Percentiles rank a stretch among this genome's conserved stretches.
Evolutionary conservation across 2,113 vertebrate species (phyloP).

Genomic region (Alaudala cheleensis): DNA sequence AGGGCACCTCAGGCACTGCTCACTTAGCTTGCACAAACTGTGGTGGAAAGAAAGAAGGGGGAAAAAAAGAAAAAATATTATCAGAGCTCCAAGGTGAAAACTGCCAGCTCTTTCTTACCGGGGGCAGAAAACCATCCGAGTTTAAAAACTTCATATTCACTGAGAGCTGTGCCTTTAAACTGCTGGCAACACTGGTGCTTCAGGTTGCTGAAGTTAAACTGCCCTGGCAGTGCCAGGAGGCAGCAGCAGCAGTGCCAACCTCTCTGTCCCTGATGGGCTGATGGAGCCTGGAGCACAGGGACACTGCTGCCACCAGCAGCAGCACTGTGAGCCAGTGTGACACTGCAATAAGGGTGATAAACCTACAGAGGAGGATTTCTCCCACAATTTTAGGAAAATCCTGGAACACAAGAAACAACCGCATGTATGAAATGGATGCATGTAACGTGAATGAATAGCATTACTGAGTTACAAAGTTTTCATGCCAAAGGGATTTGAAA

Average conservation of each 20-base stretch:
- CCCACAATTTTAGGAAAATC: background rate
- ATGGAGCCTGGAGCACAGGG: accelerated
- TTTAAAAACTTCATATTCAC: slow-evolving; percentile 59
- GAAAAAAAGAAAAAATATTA: background rate
- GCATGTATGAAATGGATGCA: background rate
- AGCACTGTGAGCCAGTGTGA: accelerated
- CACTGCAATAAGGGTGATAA: background rate
- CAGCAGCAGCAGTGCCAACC: background rate
- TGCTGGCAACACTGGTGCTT: slow-evolving; percentile 30
- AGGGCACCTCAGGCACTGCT: background rate
- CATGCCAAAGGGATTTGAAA: background rate
- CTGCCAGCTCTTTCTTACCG: slow-evolving; percentile 55
- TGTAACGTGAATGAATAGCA: background rate
- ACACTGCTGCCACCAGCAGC: background rate
- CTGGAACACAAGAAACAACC: background rate
- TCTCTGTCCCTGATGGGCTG: background rate
- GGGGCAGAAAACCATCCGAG: slow-evolving; percentile 17
- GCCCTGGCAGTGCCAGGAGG: slow-evolving; percentile 36
- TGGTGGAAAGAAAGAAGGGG: accelerated
- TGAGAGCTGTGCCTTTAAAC: slow-evolving; percentile 9
- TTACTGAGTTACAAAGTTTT: background rate
- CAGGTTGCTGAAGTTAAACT: slow-evolving; percentile 65
- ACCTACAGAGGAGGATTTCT: background rate
- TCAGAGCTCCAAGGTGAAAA: background rate
- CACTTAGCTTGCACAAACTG: background rate